Percentiles rank a stretch among this genome's conserved stretches.
Evolutionary conservation across 2,797 vertebrate genomes (phyloP).

Genomic region (Coregonus ussuriensis): DNA sequence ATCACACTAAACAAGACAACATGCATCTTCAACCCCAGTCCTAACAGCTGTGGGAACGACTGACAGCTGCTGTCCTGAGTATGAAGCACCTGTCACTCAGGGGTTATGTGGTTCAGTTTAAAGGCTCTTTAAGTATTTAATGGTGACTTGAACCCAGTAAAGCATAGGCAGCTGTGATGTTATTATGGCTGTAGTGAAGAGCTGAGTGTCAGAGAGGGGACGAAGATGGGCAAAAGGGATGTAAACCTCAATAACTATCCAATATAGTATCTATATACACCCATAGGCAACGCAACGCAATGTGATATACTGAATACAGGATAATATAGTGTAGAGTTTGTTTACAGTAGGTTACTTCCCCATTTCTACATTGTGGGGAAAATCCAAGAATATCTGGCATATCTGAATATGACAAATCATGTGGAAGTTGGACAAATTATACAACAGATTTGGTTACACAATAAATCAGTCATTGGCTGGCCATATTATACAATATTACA

Average conservation of each 20-base stretch:
- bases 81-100: constrained; percentile 34
- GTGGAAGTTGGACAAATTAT: not conserved
- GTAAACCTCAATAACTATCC: no score
- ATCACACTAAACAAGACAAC: not conserved
- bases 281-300: no score
- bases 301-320: no score
- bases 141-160: constrained; percentile 63
- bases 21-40: not conserved
- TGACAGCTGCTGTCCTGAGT: not conserved
- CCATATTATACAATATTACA: not conserved
- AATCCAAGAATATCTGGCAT: not conserved
- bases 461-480: not conserved
- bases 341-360: no score
- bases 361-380: no score
- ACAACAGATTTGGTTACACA: not conserved
- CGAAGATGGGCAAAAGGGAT: not conserved
- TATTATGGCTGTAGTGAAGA: constrained; percentile 43
- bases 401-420: not conserved
- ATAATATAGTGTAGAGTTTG: no score
- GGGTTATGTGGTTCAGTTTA: constrained; percentile 56
- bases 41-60: not conserved
- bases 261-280: no score
- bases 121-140: constrained; percentile 61
- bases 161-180: constrained; percentile 66
- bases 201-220: constrained; percentile 60